Base-by-base conservation (phyloP, 2,888 invertebrate species). In the Noctua janthina region DNA sequence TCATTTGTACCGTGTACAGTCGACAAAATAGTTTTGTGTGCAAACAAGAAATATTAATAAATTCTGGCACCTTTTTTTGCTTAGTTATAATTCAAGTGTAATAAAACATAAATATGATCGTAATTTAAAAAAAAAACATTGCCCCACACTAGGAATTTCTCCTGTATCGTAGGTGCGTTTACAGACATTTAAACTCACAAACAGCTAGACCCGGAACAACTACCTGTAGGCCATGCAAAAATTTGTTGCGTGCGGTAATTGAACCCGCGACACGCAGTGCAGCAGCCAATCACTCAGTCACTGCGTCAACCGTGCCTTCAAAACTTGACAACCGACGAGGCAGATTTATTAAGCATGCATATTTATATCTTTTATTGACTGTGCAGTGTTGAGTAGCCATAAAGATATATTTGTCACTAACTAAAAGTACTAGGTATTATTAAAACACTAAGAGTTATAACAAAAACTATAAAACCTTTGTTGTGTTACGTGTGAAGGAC, bases 381-480 rank as follows among this genome's bases (percentile, higher is more conserved):
- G 35, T 39, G 51, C 49, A 43, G 8, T 64, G 10, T 56, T 29
- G 13, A 69, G 2, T 59, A 7, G 2, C 49, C 17, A 20, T 64
- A 64, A 56, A 68, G n/a, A 51, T 8, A 10, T 81, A 68, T 54
- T 49, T 81, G 82, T 76, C 82, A 59, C 54, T 17, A 72, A 7
- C 23, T 10, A 20, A 4, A 35, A 3, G 35, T 7, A 20, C 35
- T n/a, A 68, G 46, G 46, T 66, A 70, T 66, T 66, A 83, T 83
- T 74, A 51, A 35, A 81, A 69, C n/a, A 35, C 54, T 69, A 69
- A 76, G 68, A 81, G 74, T 71, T 54, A 70, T 7, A 3, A 46
- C 11, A 83, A 83, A 83, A 82, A 79, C 68, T 29, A 64, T 69
- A 81, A 82, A 83, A 39, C 29, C 79, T 69, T 79, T 74, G 68